Conservation (phyloP, 2,113 vertebrate species). For the Microcebus jonahi region DNA sequence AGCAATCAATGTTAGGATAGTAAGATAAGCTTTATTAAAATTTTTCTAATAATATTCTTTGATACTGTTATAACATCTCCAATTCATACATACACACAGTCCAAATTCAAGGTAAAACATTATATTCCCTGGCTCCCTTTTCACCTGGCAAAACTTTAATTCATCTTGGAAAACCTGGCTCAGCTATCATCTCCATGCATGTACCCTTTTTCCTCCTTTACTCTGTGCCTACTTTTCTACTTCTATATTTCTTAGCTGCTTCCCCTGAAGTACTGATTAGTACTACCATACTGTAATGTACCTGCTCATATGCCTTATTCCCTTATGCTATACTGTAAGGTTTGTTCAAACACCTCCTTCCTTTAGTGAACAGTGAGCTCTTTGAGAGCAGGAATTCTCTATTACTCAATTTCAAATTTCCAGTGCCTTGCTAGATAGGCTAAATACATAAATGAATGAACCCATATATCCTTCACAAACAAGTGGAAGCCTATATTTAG, state of each 20-base stretch:
- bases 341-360: neutral
- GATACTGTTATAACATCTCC: neutral
- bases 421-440: neutral
- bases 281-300: neutral
- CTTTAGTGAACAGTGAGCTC: neutral
- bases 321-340: neutral
- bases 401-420: neutral
- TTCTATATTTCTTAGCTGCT: neutral
- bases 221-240: neutral
- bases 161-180: neutral
- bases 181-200: neutral
- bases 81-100: neutral
- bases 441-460: neutral
- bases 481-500: neutral
- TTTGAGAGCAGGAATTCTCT: neutral
- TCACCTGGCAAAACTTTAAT: neutral
- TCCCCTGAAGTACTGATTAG: neutral
- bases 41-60: neutral
- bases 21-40: neutral
- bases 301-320: neutral
- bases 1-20: neutral
- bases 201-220: neutral
- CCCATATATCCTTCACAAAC: neutral
- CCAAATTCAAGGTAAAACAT: constrained; percentile 4
- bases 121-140: neutral